phyloP scores from a whole-genome alignment of 2,113 vertebrate species.

The Brachypodius melanocephalos region DNA sequence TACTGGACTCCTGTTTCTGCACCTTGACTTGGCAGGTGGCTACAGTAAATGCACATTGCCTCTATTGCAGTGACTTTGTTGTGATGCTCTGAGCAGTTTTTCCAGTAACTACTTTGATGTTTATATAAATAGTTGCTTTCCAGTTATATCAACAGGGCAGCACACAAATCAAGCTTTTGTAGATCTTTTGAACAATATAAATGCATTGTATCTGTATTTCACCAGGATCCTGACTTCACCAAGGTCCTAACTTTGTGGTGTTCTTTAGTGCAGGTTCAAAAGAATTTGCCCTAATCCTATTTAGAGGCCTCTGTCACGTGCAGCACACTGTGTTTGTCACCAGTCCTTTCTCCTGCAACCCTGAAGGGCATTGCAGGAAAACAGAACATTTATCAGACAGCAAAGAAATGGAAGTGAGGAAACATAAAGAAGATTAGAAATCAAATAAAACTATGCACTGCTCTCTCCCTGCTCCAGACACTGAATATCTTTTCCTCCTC shows the following conservation, averaged over 20 bases:
- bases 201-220: background rate
- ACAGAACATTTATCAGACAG: background rate
- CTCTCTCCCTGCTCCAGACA: background rate
- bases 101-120: background rate
- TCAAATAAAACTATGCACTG: background rate
- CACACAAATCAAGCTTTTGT: background rate
- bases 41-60: background rate
- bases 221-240: background rate
- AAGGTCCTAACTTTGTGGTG: background rate
- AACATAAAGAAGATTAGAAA: background rate
- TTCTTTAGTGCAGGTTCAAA: background rate
- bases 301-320: background rate
- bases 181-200: background rate
- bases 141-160: background rate
- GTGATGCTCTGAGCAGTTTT: background rate
- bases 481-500: background rate
- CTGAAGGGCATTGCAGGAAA: background rate
- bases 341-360: background rate
- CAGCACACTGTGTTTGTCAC: background rate
- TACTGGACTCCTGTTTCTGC: background rate
- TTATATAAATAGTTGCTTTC: constrained; percentile 9
- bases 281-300: background rate
- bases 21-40: background rate
- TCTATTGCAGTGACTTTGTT: background rate
- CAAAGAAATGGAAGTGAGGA: background rate